Conservation (phyloP, 2,888 invertebrate genomes). For the Cantharis nigra region DNA sequence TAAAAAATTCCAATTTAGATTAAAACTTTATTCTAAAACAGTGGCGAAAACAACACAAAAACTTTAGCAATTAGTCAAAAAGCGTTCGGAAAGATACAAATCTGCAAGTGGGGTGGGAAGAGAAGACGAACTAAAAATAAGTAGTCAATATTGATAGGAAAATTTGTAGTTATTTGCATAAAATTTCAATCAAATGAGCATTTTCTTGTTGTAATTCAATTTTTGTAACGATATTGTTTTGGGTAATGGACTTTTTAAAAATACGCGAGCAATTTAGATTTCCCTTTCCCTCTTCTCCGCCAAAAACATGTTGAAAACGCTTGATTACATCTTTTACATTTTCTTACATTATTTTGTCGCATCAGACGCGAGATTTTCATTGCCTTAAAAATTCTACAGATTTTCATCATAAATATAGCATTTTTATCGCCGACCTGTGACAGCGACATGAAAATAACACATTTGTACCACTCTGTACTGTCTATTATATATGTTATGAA, state of each 20-base stretch:
- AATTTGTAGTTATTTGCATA: neutral
- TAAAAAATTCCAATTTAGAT: conserved; percentile 39
- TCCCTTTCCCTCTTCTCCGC: conserved; percentile 20
- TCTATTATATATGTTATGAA: neutral
- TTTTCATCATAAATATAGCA: neutral
- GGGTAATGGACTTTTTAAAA: conserved; percentile 25
- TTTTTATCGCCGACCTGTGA: too few species aligned
- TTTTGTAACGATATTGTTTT: conserved; percentile 27
- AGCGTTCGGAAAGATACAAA: conserved; percentile 20
- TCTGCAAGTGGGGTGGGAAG: conserved; percentile 4
- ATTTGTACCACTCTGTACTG: too few species aligned
- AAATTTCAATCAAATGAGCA: conserved; percentile 9
- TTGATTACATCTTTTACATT: conserved; percentile 26
- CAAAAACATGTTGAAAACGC: conserved; percentile 22
- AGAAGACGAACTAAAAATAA: neutral
- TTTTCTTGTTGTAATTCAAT: conserved; percentile 23
- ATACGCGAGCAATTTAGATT: conserved; percentile 23
- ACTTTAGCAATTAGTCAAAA: conserved; percentile 32
- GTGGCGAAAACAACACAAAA: conserved; percentile 29
- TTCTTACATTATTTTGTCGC: conserved; percentile 14
- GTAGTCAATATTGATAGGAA: neutral
- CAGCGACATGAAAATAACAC: too few species aligned
- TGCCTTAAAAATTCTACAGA: conserved; percentile 7
- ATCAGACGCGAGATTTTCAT: conserved; percentile 15
- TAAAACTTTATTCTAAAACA: conserved; percentile 38